Base-by-base conservation (phyloP, 1,140 invertebrate species). In the Bombus vancouverensis region DNA sequence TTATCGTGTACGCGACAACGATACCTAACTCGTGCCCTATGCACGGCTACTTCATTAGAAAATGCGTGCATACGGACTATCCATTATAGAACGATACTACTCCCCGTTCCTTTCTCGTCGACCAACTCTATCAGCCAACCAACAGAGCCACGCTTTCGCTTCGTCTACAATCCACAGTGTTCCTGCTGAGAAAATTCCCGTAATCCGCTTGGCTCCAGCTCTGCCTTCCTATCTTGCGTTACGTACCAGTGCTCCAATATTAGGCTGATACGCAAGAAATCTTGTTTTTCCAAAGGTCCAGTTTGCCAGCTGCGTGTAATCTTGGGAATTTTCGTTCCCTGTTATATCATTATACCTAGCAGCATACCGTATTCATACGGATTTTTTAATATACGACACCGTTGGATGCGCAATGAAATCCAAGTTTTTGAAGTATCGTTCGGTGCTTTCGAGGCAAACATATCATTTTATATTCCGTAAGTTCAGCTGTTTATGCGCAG, bases 1-100 rank as follows among this genome's bases (percentile, higher is more conserved):
- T 89, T 89, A 89, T 87, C 74, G 62, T 74, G 72, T 76, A 74
- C 84, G 77, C 44, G 79, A 80, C 75, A 76, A 77, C 47, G 80
- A 83, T 81, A 82, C 65, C 18, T 53, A 34, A 25, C 28, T n/a
- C 12, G 34, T 44, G 59, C 5, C 15, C 6, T 22, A 18, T 34
- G 65, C 32, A 66, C 15, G 25, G 22, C n/a, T 37, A 39, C 13
- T 68, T 84, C 79, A 47, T 89, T 84, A 66, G 85, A 89, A 89
- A 84, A 89, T 71, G 81, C 77, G 74, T 86, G 37, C 28, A 59
- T 25, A 78, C 75, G 15, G 47, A 44, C 37, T 59, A 59, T 78
- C 15, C 75, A 78, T 78, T 78, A 78, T 12, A 65, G 37, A 25
- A 62, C 39, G 75, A 65, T 65, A 65, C 75, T 37, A 37, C 12